A percentile compares a stretch with the other conserved stretches of the same genome.
These are phyloP conservation scores for Helicoverpa armigera DNA, from an alignment of 1,140 invertebrate genomes.

Conservation along the genomic window DNA sequence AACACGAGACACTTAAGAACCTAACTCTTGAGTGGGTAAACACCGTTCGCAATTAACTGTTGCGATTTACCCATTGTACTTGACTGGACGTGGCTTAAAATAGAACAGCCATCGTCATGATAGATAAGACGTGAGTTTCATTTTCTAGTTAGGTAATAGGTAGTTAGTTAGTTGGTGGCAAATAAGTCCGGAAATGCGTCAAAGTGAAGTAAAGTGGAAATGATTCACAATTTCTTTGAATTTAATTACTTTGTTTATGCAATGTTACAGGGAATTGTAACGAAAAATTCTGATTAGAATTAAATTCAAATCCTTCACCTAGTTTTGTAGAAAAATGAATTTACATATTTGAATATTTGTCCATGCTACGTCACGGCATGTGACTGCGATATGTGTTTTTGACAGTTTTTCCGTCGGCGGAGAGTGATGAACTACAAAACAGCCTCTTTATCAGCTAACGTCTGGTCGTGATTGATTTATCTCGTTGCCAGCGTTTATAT, in stretches of 20 bases:
- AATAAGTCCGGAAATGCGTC: slow-evolving; percentile 18
- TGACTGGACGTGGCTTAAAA: slow-evolving; percentile 39
- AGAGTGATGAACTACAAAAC: slow-evolving; percentile 59
- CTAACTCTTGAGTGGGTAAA: slow-evolving; percentile 29
- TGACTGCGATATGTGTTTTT: slow-evolving; percentile 65
- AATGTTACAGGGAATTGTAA: background rate
- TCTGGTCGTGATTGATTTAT: slow-evolving; percentile 79
- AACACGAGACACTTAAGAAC: slow-evolving; percentile 25
- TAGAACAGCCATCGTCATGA: slow-evolving; percentile 12
- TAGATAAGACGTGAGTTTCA: background rate
- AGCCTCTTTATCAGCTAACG: slow-evolving; percentile 65
- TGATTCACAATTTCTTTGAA: slow-evolving; percentile 17
- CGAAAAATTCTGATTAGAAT: slow-evolving; percentile 48
- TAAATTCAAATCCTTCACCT: slow-evolving; percentile 69
- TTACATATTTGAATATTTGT: slow-evolving; percentile 71
- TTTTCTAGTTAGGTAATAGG: background rate
- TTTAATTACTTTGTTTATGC: slow-evolving; percentile 11
- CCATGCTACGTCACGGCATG: slow-evolving; percentile 69
- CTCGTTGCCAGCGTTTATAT: slow-evolving; percentile 57
- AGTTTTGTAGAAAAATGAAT: slow-evolving; percentile 69
- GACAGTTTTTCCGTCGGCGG: slow-evolving; percentile 50
- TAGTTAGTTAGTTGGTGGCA: too few relatives aligned
- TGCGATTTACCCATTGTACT: slow-evolving; percentile 9
- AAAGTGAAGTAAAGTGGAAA: too few relatives aligned
- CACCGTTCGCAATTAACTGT: slow-evolving; percentile 4